phyloP scores from a whole-genome alignment of 1,140 invertebrate species.

The Drosophila pallidifrons region DNA sequence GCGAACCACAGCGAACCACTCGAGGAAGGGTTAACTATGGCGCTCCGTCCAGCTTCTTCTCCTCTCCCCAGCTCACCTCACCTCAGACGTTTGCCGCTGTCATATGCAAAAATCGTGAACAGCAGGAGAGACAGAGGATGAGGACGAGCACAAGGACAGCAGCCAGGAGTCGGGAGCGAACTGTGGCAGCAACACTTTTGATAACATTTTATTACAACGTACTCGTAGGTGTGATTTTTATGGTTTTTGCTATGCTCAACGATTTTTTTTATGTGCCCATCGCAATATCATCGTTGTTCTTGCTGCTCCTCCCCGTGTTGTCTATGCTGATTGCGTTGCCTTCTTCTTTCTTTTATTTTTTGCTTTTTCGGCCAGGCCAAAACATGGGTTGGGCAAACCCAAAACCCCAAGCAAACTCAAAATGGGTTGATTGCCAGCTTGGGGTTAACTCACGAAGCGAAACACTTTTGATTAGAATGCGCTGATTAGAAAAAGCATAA shows the following conservation, averaged over 20 bases:
- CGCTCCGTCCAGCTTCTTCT: constrained; percentile 61
- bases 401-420: constrained; percentile 4
- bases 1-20: constrained; percentile 45
- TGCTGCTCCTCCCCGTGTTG: constrained; percentile 37
- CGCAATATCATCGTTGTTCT: constrained; percentile 39
- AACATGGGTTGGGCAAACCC: constrained; percentile 1
- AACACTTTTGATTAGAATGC: constrained; percentile 26
- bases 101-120: constrained; percentile 71
- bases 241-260: constrained; percentile 81
- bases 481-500: constrained; percentile 47
- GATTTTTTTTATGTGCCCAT: constrained; percentile 64
- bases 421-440: constrained; percentile 45
- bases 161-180: constrained; percentile 38
- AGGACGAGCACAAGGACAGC: background rate
- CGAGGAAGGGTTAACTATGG: constrained; percentile 76
- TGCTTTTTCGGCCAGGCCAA: constrained; percentile 1
- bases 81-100: constrained; percentile 53
- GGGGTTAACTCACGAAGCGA: constrained; percentile 7
- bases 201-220: constrained; percentile 84
- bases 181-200: constrained; percentile 76
- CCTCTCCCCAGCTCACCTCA: constrained; percentile 16
- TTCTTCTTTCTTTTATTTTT: background rate
- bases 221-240: constrained; percentile 84
- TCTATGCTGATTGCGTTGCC: constrained; percentile 71
- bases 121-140: background rate